Conservation (phyloP, 1,140 invertebrate species). For the Bactericera cockerelli region DNA sequence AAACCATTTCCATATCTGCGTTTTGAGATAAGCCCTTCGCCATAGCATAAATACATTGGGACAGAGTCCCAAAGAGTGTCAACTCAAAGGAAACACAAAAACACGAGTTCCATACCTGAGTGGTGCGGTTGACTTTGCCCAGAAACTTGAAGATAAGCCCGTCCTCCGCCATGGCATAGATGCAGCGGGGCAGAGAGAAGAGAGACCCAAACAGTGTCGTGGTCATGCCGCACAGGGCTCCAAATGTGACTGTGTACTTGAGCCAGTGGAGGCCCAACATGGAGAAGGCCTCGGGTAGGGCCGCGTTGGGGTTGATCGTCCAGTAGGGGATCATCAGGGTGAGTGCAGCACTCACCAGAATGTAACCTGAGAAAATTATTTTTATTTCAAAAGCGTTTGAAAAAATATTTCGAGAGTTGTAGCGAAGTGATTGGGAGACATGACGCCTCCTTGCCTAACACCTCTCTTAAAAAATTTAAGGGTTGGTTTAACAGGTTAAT, state of each 20-base stretch:
- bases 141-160: conserved; percentile 70
- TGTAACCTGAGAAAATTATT: conserved; percentile 40
- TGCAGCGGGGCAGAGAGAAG: conserved; percentile 64
- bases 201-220: conserved; percentile 69
- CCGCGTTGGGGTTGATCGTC: conserved; percentile 47
- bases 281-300: conserved; percentile 69
- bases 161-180: conserved; percentile 80
- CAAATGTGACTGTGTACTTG: conserved; percentile 71
- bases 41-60: no score
- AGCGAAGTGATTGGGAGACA: no score
- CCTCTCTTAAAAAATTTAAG: no score
- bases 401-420: no score
- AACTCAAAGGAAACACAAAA: no score
- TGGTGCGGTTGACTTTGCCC: conserved; percentile 52
- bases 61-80: no score
- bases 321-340: conserved; percentile 72
- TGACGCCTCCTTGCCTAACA: no score
- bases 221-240: conserved; percentile 79
- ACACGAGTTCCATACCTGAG: conserved; percentile 40
- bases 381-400: background rate
- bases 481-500: no score
- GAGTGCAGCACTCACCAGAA: conserved; percentile 58
- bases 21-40: no score
- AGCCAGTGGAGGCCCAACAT: conserved; percentile 59
- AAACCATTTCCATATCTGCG: no score